These are phyloP conservation scores for Paraescarpia echinospica DNA, from an alignment of 1,140 invertebrate genomes.

Conservation along the genomic window DNA sequence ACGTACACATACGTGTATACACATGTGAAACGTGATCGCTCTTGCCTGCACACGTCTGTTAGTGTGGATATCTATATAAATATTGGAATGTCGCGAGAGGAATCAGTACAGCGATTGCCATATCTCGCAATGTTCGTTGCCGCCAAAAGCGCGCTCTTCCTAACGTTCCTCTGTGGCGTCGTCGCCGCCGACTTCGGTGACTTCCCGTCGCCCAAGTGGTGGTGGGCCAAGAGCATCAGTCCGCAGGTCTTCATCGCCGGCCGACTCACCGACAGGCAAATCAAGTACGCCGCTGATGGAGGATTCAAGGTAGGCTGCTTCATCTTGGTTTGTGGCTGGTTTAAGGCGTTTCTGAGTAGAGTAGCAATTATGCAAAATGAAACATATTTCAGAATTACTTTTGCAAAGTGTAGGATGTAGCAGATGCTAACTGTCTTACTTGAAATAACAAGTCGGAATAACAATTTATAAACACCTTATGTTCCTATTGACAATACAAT, in stretches of 20 bases:
- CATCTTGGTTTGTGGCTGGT: neutral
- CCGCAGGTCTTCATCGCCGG: neutral
- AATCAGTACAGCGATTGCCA: neutral
- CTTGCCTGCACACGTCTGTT: neutral
- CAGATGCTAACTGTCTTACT: neutral
- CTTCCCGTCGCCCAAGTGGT: neutral
- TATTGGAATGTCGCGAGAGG: neutral
- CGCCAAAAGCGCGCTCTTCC: neutral
- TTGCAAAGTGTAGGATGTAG: no score
- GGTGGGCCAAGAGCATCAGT: slow-evolving; percentile 17
- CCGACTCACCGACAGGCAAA: slow-evolving; percentile 10
- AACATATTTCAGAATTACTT: neutral
- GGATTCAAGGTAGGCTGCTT: slow-evolving; percentile 1
- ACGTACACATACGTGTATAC: neutral
- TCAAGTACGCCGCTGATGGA: slow-evolving; percentile 15
- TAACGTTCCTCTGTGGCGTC: neutral
- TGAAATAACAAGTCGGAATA: neutral
- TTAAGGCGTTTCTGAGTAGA: neutral
- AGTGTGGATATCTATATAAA: neutral
- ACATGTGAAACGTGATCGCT: neutral
- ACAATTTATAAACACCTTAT: neutral
- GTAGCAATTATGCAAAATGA: neutral
- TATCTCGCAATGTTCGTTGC: neutral
- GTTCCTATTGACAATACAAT: neutral
- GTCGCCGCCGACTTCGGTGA: neutral